These are phyloP conservation scores for Cephus pygmeus DNA, from an alignment of 2,888 invertebrate genomes.

Conservation along the genomic window DNA sequence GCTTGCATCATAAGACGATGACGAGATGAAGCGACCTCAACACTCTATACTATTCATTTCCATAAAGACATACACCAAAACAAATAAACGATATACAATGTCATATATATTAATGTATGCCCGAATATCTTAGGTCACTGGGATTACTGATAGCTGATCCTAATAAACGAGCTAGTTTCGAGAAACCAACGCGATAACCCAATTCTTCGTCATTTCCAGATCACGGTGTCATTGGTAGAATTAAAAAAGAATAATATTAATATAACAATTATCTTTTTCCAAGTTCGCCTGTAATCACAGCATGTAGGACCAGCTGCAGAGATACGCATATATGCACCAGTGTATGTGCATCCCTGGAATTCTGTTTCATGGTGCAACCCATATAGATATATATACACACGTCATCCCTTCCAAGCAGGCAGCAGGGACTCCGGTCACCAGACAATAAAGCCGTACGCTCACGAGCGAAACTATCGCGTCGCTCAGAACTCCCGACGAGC, in stretches of 20 bases:
- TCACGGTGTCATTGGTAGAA: background rate
- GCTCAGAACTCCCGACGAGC: background rate
- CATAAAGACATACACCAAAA: background rate
- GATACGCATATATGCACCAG: background rate
- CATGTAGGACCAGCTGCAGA: background rate
- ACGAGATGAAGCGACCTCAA: background rate
- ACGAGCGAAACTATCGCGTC: constrained; percentile 1
- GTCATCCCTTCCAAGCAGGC: background rate
- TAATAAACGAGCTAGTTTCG: too few relatives aligned
- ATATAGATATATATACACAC: background rate
- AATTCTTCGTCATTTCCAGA: constrained; percentile 30
- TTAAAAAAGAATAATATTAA: background rate
- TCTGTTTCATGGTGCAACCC: background rate
- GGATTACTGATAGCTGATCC: background rate
- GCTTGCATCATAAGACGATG: background rate
- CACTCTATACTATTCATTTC: background rate
- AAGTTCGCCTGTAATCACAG: background rate
- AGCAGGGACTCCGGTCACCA: background rate
- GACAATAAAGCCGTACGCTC: constrained; percentile 2
- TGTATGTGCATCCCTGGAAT: background rate
- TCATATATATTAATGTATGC: too few relatives aligned
- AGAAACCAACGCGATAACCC: constrained; percentile 51
- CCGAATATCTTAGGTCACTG: background rate
- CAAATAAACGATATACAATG: background rate
- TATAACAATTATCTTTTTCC: background rate